Conservation (phyloP, 2,113 vertebrate species). For the Alouatta palliata region DNA sequence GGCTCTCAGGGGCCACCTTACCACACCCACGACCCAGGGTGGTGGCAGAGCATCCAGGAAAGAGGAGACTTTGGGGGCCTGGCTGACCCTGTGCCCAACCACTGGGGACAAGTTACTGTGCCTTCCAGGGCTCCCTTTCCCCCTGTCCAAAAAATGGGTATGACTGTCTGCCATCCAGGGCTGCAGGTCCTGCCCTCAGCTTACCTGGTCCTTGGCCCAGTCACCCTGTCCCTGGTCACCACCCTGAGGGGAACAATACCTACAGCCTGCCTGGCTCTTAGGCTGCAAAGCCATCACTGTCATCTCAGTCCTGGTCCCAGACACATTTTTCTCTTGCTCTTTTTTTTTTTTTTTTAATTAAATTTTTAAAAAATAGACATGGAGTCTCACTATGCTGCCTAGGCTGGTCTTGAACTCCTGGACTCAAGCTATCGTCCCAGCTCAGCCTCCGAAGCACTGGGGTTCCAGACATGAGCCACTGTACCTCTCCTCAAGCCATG, state of each 20-base stretch:
- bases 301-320: neutral
- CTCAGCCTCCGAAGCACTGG: too few relatives aligned
- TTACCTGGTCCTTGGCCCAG: neutral
- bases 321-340: too few relatives aligned
- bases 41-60: neutral
- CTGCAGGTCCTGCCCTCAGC: too few relatives aligned
- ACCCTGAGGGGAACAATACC: neutral
- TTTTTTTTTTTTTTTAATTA: too few relatives aligned
- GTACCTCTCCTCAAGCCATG: too few relatives aligned
- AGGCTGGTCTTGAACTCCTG: too few relatives aligned
- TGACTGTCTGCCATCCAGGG: neutral
- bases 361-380: too few relatives aligned
- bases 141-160: neutral
- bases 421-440: too few relatives aligned
- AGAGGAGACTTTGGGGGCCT: neutral
- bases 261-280: neutral
- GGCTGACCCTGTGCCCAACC: neutral
- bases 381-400: too few relatives aligned
- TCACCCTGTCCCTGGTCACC: neutral
- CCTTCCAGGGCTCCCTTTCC: neutral
- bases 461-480: too few relatives aligned
- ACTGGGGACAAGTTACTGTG: neutral
- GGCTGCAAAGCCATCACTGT: too few relatives aligned
- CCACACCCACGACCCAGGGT: accelerated
- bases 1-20: neutral